Evolutionary conservation across 2,113 vertebrate species (phyloP), one percentile per base, ranked within the genome.

Genomic region (Macroglossus sobrinus): DNA sequence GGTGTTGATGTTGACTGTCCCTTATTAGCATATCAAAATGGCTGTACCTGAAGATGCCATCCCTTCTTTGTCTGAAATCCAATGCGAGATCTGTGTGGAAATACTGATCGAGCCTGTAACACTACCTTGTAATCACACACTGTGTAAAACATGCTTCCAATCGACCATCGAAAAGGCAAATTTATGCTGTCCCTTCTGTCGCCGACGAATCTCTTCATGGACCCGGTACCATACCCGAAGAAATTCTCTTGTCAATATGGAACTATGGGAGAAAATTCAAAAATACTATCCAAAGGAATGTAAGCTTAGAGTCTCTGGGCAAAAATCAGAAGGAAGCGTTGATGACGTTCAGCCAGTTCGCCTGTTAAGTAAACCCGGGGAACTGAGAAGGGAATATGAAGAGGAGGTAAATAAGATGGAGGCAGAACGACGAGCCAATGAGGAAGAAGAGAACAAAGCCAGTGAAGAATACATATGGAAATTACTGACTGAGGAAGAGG

Each of bases 51-150:
- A 45, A 3, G 94, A 93, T 35, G n/a, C n/a, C n/a, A 63, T 88
- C 0, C 98, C 99, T 43, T 98, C 98, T 26, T 97, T 98, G 68
- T 98, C 98, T 0, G 99, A 99, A 91, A 99, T 99, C 69, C 96
- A 98, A 2, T 99, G 99, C 97, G 98, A 98, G 0, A 98, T 99
- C 5, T 99, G 99, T 96, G 98, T 99, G 98, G 99, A 99, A 96
- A 99, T 99, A 53, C 98, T 99, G 4, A 59, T 99, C 72, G 99
- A 99, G 97, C 99, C 99, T 0, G 99, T 99, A 13, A 99, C 99
- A 0, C 98, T 99, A 45, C 99, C 99, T 0, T 99, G 99, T 97
- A 95, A 95, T 59, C 99, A 99, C 94, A 99, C 99, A 4, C 98
- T 99, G 85, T 99, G 99, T 72, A 99, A 99, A 35, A 97, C 95